Evolutionary conservation across 2,888 invertebrate genomes (phyloP).

Genomic region (Drosophila quasianomalipes): DNA sequence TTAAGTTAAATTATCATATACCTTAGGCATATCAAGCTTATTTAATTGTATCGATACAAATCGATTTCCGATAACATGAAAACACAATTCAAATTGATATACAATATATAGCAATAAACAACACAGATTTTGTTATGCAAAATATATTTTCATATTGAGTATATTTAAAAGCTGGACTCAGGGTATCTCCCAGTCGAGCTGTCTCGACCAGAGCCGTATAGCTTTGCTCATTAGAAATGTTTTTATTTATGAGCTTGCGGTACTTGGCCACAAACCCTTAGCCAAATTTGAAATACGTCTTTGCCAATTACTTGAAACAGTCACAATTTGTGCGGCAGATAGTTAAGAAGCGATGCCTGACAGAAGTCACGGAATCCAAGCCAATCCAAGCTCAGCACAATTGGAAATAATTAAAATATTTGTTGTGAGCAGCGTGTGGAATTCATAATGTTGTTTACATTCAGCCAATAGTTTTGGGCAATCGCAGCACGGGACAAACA

Average conservation of each 20-base stretch:
- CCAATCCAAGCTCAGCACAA: slow-evolving; percentile 30
- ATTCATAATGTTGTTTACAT: slow-evolving; percentile 61
- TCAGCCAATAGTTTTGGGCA: slow-evolving; percentile 26
- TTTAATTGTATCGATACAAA: background rate
- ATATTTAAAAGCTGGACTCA: background rate
- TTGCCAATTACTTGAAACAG: slow-evolving; percentile 2
- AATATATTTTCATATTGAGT: too few relatives aligned
- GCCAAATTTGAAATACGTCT: background rate
- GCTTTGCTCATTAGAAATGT: background rate
- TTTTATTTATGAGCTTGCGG: background rate
- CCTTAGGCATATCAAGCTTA: background rate
- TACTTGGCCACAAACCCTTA: background rate
- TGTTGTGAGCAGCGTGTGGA: slow-evolving; percentile 47
- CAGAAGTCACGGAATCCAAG: slow-evolving; percentile 48
- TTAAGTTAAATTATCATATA: background rate
- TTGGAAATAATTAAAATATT: slow-evolving; percentile 80
- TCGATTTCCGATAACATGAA: background rate
- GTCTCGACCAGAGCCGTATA: background rate
- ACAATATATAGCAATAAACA: background rate
- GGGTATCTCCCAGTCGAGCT: background rate
- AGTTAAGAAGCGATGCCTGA: slow-evolving; percentile 22
- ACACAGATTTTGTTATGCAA: too few relatives aligned
- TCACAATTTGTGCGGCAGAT: slow-evolving; percentile 5
- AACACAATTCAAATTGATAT: background rate
- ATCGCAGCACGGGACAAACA: slow-evolving; percentile 45